Percentiles rank a stretch among this genome's conserved stretches.
phyloP scores from a whole-genome alignment of 2,113 vertebrate genomes.

The Amphilophus citrinellus region DNA sequence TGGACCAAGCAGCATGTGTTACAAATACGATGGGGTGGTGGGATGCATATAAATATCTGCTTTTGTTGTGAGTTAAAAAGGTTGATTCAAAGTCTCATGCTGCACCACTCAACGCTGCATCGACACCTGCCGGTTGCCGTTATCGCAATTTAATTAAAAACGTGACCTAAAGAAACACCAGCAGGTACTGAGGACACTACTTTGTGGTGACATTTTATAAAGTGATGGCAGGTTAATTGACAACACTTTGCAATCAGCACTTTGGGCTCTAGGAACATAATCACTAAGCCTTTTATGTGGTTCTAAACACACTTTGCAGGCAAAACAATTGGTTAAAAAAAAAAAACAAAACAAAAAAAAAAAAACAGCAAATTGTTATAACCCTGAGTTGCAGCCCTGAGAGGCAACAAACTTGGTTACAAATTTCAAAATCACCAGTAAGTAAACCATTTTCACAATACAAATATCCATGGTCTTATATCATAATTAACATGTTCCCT shows the following conservation, averaged over 20 bases:
- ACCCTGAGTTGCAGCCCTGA: not conserved
- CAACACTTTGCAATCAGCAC: not conserved
- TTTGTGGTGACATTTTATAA: not conserved
- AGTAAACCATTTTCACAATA: too few species aligned
- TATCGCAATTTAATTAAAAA: conserved; percentile 2
- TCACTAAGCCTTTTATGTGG: not conserved
- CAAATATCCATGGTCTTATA: not conserved
- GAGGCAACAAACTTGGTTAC: not conserved
- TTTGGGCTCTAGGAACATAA: not conserved
- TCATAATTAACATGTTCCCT: too few species aligned
- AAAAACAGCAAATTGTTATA: fast-evolving
- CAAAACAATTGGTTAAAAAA: too few species aligned
- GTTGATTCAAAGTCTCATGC: not conserved
- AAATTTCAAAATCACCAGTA: not conserved
- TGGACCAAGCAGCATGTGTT: conserved; percentile 1
- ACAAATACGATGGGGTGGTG: not conserved
- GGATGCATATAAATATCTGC: not conserved
- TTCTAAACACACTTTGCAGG: not conserved
- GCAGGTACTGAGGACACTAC: not conserved
- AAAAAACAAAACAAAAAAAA: too few species aligned
- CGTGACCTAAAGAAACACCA: conserved; percentile 9
- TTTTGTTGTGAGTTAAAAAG: not conserved
- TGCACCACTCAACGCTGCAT: not conserved
- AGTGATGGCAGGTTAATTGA: not conserved
- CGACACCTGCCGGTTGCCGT: not conserved